Conservation (phyloP, 2,797 vertebrate species). For the Sebastes iracundus region DNA sequence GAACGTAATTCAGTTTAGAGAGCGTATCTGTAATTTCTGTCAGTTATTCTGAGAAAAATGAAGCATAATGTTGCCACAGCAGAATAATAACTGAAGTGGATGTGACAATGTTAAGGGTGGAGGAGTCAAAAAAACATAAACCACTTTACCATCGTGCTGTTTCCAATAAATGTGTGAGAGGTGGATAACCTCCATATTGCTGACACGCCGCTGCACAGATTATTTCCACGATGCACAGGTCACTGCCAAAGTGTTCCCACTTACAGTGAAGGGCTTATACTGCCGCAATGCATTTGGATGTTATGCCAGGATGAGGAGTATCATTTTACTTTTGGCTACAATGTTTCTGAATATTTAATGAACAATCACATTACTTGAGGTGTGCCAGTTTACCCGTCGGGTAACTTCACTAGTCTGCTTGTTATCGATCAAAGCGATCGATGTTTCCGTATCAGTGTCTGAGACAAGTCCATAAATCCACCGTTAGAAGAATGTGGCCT, state of each 20-base stretch:
- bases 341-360: conserved; percentile 25
- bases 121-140: conserved; percentile 20
- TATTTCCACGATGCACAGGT: conserved; percentile 9
- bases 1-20: background rate
- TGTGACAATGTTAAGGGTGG: conserved; percentile 14
- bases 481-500: conserved; percentile 3
- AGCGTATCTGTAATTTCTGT: conserved; percentile 10
- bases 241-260: conserved; percentile 13
- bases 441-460: conserved; percentile 20
- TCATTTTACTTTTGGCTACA: conserved; percentile 9
- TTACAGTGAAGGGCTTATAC: conserved; percentile 2
- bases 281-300: background rate
- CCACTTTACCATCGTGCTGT: conserved; percentile 9
- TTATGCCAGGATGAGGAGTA: background rate
- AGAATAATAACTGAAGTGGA: conserved; percentile 22
- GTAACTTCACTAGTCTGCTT: conserved; percentile 24
- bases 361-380: conserved; percentile 14
- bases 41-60: conserved; percentile 26
- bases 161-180: conserved; percentile 31
- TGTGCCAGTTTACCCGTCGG: conserved; percentile 12
- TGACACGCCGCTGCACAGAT: conserved; percentile 8
- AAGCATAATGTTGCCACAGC: background rate
- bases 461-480: conserved; percentile 51
- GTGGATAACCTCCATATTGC: conserved; percentile 33
- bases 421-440: conserved; percentile 39